A percentile compares a stretch with the other conserved stretches of the same genome.
Evolutionary conservation across 2,797 vertebrate species (phyloP).

Genomic region (Muscicapa striata): DNA sequence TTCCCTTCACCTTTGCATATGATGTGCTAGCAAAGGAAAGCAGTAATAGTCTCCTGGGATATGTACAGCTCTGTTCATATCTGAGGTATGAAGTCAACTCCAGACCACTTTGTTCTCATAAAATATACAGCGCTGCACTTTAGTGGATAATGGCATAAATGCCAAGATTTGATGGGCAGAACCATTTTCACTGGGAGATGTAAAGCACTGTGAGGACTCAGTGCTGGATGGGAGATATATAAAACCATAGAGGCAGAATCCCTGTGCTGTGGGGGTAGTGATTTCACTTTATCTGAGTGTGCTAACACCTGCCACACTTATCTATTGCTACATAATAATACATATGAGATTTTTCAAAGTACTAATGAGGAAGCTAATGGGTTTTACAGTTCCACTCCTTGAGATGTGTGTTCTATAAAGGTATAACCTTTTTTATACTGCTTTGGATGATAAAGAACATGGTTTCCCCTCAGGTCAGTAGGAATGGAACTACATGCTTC

Average conservation of each 20-base stretch:
- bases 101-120: constrained; percentile 66
- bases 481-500: background rate
- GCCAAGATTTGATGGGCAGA: constrained; percentile 59
- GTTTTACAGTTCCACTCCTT: background rate
- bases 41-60: constrained; percentile 32
- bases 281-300: background rate
- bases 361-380: background rate
- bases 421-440: background rate
- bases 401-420: background rate
- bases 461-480: background rate
- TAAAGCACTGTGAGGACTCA: background rate
- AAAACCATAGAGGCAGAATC: background rate
- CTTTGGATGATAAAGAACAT: background rate
- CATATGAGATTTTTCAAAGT: fast-evolving
- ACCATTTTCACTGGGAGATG: constrained; percentile 24
- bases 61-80: constrained; percentile 41
- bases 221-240: background rate
- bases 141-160: constrained; percentile 59
- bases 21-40: constrained; percentile 32
- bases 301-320: background rate
- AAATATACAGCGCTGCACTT: constrained; percentile 59
- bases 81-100: constrained; percentile 58
- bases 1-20: constrained; percentile 6
- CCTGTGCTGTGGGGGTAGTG: background rate
- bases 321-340: background rate